Evolutionary conservation across 53 echinoderm and acorn worm genomes (phyloP), one percentile per base, ranked within the genome.

Genomic region (Luidia sarsii): DNA sequence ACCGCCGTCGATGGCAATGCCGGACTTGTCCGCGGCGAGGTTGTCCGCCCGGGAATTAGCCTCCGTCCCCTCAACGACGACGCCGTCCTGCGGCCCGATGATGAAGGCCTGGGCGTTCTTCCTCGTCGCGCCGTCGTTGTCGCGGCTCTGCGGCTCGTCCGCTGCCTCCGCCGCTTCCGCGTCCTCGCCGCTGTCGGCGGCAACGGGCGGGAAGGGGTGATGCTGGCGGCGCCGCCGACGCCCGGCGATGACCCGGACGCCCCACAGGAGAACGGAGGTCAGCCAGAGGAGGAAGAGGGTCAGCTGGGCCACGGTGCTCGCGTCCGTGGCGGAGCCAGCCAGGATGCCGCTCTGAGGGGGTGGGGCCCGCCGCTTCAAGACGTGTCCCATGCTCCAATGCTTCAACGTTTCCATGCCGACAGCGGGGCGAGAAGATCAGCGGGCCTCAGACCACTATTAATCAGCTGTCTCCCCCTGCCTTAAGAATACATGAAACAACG

Each of bases 231-330:
- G 21, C 62, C 50, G 25, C 7, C 23, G 23, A 11, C 39, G 51
- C 24, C 72, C 55, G 4, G 67, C 48, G 7, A 14, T 6, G 18
- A 68, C 65, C 20, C 89, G 71, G 24, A 86, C 55, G 3, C 67
- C 53, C 79, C 86, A 68, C 33, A 92, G 45, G 34, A 64, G 5
- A 13, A 75, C 25, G 2, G 83, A 53, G 21, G 75, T 68, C 27
- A 86, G 18, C 92, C 92, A 92, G 0, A 92, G 60, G 22, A 92
- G 73, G 7, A 89, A 89, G 36, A 92, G 70, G 0, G 89, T 89
- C 6, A 70, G 38, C 46, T 92, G 92, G 14, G 87, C 67, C 29
- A 91, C 64, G 39, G 87, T 91, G 19, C 79, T 51, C 16, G 62
- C 48, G 18, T 15, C 13, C 7, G 27, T 27, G 16, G 50, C 11